Evolutionary conservation across 2,797 vertebrate genomes (phyloP).

Genomic region (Catostomus latipinnis): DNA sequence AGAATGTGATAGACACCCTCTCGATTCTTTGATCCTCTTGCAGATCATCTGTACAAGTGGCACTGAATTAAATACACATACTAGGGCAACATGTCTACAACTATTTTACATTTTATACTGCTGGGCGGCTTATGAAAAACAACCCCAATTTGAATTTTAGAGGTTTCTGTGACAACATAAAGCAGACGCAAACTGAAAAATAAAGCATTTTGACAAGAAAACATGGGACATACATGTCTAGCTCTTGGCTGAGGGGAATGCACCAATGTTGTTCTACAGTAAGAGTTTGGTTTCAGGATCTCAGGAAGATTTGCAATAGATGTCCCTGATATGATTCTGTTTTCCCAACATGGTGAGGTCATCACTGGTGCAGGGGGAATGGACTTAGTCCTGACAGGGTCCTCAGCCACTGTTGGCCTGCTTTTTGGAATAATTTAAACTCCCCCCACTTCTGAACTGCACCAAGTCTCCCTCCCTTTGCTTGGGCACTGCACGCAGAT

Average conservation of each 20-base stretch:
- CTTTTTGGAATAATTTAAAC: constrained; percentile 76
- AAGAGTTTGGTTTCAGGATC: constrained; percentile 34
- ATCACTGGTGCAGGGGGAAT: constrained; percentile 43
- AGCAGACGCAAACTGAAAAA: constrained; percentile 8
- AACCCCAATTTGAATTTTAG: background rate
- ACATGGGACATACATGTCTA: background rate
- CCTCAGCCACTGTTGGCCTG: constrained; percentile 67
- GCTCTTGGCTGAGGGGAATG: background rate
- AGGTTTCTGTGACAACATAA: constrained; percentile 4
- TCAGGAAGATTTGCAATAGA: constrained; percentile 59
- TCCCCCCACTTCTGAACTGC: constrained; percentile 41
- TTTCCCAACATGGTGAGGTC: constrained; percentile 32
- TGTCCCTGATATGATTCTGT: constrained; percentile 43
- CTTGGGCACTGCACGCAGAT: constrained; percentile 86
- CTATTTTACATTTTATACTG: constrained; percentile 20
- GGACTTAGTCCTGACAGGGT: constrained; percentile 41
- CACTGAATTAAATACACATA: constrained; percentile 31
- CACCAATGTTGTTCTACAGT: constrained; percentile 14
- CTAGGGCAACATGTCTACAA: background rate
- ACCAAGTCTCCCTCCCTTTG: constrained; percentile 68
- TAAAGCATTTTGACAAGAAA: background rate
- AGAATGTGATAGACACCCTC: constrained; percentile 36
- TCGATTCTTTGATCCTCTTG: constrained; percentile 44
- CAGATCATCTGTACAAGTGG: constrained; percentile 12
- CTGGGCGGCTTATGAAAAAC: background rate